Percentiles rank a stretch among this genome's conserved stretches.
These are phyloP conservation scores for Thelaira solivaga DNA, from an alignment of 2,888 invertebrate species.

Conservation along the genomic window DNA sequence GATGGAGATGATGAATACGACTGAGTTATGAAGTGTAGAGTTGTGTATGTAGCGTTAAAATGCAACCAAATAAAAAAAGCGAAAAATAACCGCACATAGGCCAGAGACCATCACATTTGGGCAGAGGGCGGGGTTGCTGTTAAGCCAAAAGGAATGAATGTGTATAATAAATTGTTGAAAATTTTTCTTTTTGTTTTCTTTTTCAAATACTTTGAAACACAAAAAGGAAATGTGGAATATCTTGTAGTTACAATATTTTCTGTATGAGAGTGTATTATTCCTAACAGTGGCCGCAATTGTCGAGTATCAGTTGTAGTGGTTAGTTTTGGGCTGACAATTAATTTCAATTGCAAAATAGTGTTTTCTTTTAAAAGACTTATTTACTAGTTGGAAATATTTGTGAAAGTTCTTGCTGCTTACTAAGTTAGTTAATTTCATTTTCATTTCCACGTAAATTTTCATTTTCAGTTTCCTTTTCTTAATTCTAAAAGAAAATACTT, in stretches of 20 bases:
- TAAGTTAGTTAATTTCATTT: no score
- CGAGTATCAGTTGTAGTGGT: no score
- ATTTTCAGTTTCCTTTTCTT: no score
- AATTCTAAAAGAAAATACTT: no score
- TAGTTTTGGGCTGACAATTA: no score
- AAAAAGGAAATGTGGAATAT: slow-evolving; percentile 24
- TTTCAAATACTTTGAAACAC: slow-evolving; percentile 1
- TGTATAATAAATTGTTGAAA: slow-evolving; percentile 60
- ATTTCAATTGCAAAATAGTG: no score
- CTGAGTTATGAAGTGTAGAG: slow-evolving; percentile 28
- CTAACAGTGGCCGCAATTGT: no score
- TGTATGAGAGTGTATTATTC: no score
- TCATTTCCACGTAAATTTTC: no score
- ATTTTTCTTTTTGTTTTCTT: slow-evolving; percentile 23
- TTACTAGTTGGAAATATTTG: no score
- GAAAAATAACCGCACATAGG: slow-evolving; percentile 62
- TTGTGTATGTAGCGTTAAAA: slow-evolving; percentile 36
- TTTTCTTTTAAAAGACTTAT: no score
- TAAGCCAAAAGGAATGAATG: slow-evolving; percentile 51
- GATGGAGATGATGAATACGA: slow-evolving; percentile 21
- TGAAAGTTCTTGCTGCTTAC: no score
- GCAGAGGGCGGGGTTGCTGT: slow-evolving; percentile 48
- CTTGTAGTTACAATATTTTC: slow-evolving; percentile 14
- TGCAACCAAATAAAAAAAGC: slow-evolving; percentile 35
- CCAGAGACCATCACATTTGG: slow-evolving; percentile 52